Percentiles rank a stretch among this genome's conserved stretches.
These are phyloP conservation scores for Teleogryllus oceanicus DNA, from an alignment of 2,888 invertebrate species.

Conservation along the genomic window DNA sequence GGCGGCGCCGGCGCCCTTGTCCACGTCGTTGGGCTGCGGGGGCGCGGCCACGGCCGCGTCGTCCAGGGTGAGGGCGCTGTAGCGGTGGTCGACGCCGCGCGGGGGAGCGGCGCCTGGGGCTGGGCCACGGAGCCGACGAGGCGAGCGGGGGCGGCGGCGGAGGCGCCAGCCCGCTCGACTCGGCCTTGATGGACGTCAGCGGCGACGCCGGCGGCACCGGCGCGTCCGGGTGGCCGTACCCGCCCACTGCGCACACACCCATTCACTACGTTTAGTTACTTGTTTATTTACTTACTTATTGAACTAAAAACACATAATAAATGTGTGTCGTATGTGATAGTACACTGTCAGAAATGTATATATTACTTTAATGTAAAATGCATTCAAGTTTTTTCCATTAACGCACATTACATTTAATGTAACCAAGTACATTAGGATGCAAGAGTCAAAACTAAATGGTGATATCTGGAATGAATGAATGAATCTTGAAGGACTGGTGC, in stretches of 20 bases:
- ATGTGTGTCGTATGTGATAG: too few species aligned
- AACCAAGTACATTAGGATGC: too few species aligned
- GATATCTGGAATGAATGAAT: too few species aligned
- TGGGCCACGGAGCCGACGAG: background rate
- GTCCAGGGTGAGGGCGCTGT: background rate
- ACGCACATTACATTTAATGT: too few species aligned
- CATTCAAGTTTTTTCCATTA: too few species aligned
- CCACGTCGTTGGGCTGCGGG: background rate
- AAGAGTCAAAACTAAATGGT: too few species aligned
- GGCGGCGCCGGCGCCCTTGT: background rate
- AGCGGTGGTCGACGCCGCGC: slow-evolving; percentile 11
- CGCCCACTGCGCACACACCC: slow-evolving; percentile 10
- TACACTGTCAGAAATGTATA: too few species aligned
- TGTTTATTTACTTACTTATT: too few species aligned
- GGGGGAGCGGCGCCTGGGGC: background rate
- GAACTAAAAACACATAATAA: too few species aligned
- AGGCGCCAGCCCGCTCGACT: background rate
- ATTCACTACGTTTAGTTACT: too few species aligned
- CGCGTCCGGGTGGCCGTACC: background rate
- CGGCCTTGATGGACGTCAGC: slow-evolving; percentile 21
- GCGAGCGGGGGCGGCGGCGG: background rate
- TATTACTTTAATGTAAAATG: too few species aligned
- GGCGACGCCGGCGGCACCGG: background rate
- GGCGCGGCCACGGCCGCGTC: background rate
- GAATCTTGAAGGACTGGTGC: too few species aligned